These are phyloP conservation scores for Acrobasis repandana DNA, from an alignment of 2,888 invertebrate genomes.

Conservation along the genomic window DNA sequence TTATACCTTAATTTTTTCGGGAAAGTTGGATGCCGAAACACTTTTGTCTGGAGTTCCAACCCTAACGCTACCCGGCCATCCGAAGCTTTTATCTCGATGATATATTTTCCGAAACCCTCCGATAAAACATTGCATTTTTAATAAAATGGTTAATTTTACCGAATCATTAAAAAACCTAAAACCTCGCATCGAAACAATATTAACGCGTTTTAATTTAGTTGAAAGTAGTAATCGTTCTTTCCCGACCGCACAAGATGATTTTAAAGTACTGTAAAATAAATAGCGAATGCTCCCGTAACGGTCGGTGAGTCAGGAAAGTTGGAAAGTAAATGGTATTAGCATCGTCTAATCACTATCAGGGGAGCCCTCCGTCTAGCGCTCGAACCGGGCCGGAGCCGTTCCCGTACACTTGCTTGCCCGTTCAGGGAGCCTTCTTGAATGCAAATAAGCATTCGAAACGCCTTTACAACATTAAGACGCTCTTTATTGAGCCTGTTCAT, in stretches of 20 bases:
- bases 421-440: slow-evolving; percentile 75
- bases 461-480: slow-evolving; percentile 76
- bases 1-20: slow-evolving; percentile 41
- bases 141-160: background rate
- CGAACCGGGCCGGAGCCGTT: slow-evolving; percentile 58
- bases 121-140: slow-evolving; percentile 4
- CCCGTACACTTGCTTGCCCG: slow-evolving; percentile 72
- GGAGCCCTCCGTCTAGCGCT: slow-evolving; percentile 71
- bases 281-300: slow-evolving; percentile 71
- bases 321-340: slow-evolving; percentile 82
- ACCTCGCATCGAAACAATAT: background rate
- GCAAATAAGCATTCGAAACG: slow-evolving; percentile 80
- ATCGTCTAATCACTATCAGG: slow-evolving; percentile 79
- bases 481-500: slow-evolving; percentile 75
- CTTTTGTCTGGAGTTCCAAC: slow-evolving; percentile 26
- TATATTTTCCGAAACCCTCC: slow-evolving; percentile 16
- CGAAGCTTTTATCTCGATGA: slow-evolving; percentile 14
- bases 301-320: slow-evolving; percentile 76
- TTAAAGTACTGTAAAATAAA: slow-evolving; percentile 72
- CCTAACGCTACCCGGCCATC: background rate
- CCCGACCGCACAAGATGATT: slow-evolving; percentile 64
- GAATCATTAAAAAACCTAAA: background rate
- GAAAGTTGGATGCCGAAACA: slow-evolving; percentile 32
- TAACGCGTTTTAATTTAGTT: background rate
- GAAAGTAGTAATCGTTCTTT: slow-evolving; percentile 39